phyloP scores from a whole-genome alignment of 2,113 vertebrate species.

The Noturus placidus region DNA sequence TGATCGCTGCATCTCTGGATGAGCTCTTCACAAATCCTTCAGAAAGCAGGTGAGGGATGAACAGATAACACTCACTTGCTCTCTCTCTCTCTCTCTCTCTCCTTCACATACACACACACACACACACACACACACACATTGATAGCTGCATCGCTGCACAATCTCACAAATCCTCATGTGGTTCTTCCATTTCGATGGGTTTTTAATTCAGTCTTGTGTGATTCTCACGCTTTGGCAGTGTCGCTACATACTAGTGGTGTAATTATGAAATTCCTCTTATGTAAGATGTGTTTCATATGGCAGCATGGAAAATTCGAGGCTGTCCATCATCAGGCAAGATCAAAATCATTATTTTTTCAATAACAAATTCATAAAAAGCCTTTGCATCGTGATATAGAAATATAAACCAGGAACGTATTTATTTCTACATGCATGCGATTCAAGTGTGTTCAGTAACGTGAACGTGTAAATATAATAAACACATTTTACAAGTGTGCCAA shows the following conservation, averaged over 20 bases:
- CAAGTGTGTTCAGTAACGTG: not conserved
- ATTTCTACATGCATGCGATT: not conserved
- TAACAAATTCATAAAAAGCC: not conserved
- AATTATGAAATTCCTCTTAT: not conserved
- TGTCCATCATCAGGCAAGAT: not conserved
- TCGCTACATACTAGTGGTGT: constrained; percentile 15
- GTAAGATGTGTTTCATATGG: not conserved
- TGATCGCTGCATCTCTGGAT: constrained; percentile 17
- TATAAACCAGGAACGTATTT: not conserved
- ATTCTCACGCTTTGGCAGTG: constrained; percentile 17
- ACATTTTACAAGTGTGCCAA: not conserved
- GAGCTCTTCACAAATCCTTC: constrained; percentile 14
- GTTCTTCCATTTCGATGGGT: not conserved
- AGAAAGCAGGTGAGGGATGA: constrained; percentile 34
- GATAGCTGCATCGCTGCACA: not conserved
- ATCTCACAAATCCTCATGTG: not conserved
- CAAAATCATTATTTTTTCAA: not conserved
- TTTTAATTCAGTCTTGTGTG: constrained; percentile 29
- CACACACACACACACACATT: not conserved
- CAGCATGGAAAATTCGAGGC: not conserved
- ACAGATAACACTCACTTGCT: constrained; percentile 28
- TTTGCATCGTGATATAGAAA: not conserved
- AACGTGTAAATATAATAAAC: not conserved
- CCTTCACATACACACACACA: not conserved
- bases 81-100: not conserved